Base-by-base conservation (phyloP, 2,888 invertebrate species). In the Zonitis immaculata region DNA sequence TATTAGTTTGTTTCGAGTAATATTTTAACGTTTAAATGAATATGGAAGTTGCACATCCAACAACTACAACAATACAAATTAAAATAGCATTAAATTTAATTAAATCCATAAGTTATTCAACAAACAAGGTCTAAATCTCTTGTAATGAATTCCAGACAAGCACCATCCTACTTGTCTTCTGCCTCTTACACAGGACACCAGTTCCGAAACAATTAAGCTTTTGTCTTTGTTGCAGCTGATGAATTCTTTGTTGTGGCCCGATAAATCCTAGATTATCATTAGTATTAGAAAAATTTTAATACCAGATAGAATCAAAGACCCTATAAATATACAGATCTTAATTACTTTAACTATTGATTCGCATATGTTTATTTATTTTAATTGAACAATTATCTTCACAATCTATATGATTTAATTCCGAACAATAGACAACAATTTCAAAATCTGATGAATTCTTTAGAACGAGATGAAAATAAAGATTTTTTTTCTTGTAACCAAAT, bases 161-260 rank as follows among this genome's bases (percentile, higher is more conserved):
- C 44, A 47, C 50, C 44, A 11, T 16, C 50, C 53, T 39, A 1
- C 11, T 11, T 20, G 20, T 39, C 39, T 39, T 39, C 11, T 18
- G 18, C 39, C 39, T 39, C 20, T 39, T 28, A 55, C 18, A 39
- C 50, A 65, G 64, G 64, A 66, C 63, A 62, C 54, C 20, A 59
- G 61, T 66, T 66, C 57, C 58, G 60, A 65, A 68, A 67, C 68
- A 68, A 68, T 67, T 64, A 65, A 65, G 65, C 65, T 61, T 60
- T 63, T 58, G 61, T 67, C 64, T 66, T 67, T 67, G 66, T 67
- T 64, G 60, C 65, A 61, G 61, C 62, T 66, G 67, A 67, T 65
- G 67, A 67, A 67, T 67, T 64, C 64, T 64, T 63, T 60, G 61
- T 66, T 66, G 66, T 62, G 63, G 65, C 62, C 63, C 64, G 64